Evolutionary conservation across 2,113 vertebrate species (phyloP), one percentile per base, ranked within the genome.

Genomic region (mouse (Mus musculus)): DNA sequence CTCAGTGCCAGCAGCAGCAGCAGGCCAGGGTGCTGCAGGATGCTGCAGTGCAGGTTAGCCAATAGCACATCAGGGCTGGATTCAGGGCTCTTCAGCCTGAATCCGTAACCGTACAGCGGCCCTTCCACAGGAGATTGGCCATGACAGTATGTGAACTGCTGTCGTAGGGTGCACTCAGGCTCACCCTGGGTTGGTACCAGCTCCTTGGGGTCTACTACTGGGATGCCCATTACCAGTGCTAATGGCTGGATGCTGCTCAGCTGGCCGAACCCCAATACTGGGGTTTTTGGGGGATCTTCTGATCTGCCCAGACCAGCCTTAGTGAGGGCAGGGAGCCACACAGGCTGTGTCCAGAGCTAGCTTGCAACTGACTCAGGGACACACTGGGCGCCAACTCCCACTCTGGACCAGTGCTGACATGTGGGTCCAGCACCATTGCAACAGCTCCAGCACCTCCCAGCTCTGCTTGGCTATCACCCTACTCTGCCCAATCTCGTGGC

Each of bases 51-150:
- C 54, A 98, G 98, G 94, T 99, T 98, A 16, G 97, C 97, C 86
- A 98, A 36, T 0, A 99, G 97, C 88, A 98, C 96, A 46, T 98
- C 98, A 30, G 92, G 81, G 54, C 42, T 89, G 42, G 89, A 61
- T 6, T 78, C 46, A 2, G 80, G 69, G 2, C 80, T 56, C 93
- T 97, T 97, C 80, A 98, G 94, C 71, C n/a, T n/a, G n/a, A n/a
- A n/a, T n/a, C 96, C 0, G 98, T 98, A 26, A 99, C 97, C 0
- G 96, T 42, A 42, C 42, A 96, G 78, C 98, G 98, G 65, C 98
- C 98, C 94, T 98, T 98, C 98, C 99, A 99, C 22, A 96, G 90
- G n/a, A 97, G 97, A 61, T 98, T 98, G 96, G 95, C 98, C 98
- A 99, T 98, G 82, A 95, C 78, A 26, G 97, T 98, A 54, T 97